Evolutionary conservation across 2,113 vertebrate species (phyloP).

Genomic region (Motacilla tschutschensis): DNA sequence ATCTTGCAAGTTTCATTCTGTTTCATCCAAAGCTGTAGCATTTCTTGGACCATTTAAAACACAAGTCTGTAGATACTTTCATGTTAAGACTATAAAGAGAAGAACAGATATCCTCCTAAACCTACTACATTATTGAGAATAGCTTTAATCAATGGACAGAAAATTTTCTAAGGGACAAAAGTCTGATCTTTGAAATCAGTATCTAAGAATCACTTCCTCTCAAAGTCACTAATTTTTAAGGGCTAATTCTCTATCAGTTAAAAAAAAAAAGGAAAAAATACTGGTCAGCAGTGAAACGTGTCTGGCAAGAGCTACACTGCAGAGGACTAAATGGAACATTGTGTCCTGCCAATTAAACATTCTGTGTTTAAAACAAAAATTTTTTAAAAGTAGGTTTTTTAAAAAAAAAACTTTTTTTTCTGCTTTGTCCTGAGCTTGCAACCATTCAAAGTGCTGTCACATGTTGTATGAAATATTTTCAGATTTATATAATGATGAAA

Average conservation of each 20-base stretch:
- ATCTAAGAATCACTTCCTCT: neutral
- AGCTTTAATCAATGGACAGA: neutral
- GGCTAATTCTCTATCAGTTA: neutral
- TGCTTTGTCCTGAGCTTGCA: neutral
- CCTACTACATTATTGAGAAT: neutral
- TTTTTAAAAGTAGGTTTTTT: neutral
- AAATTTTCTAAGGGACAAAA: neutral
- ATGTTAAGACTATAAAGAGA: neutral
- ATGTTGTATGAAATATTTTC: neutral
- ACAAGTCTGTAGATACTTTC: neutral
- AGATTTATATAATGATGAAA: neutral
- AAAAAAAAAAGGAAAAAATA: no score
- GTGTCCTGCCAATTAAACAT: neutral
- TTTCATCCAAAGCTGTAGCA: neutral
- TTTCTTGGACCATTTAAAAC: neutral
- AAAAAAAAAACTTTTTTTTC: fast-evolving
- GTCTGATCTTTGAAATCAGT: neutral
- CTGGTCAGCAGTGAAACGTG: neutral
- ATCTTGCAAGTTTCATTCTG: neutral
- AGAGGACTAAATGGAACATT: neutral
- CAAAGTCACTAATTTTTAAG: neutral
- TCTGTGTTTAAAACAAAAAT: no score
- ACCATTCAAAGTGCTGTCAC: neutral
- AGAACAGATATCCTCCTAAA: neutral
- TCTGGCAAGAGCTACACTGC: neutral